Evolutionary conservation across 2,113 vertebrate genomes (phyloP).

Genomic region (Antechinus stuartii): DNA sequence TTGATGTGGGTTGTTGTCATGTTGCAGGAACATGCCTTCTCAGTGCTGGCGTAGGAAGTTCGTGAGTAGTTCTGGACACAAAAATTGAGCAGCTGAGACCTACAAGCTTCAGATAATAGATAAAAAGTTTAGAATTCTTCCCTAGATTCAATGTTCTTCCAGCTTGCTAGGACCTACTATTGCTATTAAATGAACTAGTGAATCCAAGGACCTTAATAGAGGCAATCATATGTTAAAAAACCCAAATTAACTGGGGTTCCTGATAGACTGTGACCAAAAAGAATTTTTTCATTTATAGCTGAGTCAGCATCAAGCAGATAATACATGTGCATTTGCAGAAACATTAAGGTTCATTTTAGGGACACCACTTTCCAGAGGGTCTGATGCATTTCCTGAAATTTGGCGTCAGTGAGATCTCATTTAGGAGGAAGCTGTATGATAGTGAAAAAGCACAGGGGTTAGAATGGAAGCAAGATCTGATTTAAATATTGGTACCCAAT

Average conservation of each 20-base stretch:
- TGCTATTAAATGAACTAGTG: background rate
- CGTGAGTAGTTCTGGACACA: background rate
- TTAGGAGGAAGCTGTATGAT: background rate
- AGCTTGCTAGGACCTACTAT: background rate
- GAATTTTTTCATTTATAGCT: background rate
- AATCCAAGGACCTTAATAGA: background rate
- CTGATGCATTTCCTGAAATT: background rate
- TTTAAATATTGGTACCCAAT: background rate
- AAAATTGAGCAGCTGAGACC: background rate
- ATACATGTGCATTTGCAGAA: background rate
- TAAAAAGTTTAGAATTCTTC: background rate
- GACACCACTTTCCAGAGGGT: background rate
- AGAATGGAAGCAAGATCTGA: background rate
- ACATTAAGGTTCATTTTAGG: background rate
- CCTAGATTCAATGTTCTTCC: background rate
- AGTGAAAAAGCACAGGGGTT: background rate
- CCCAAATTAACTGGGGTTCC: background rate
- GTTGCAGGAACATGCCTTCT: background rate
- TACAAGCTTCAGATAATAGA: background rate
- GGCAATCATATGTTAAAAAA: background rate
- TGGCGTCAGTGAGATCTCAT: background rate
- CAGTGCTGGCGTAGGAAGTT: background rate
- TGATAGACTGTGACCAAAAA: background rate
- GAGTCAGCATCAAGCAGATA: background rate
- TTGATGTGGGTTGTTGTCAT: background rate